Evolutionary conservation across 2,888 invertebrate species (phyloP).

Genomic region (Carcina quercana): DNA sequence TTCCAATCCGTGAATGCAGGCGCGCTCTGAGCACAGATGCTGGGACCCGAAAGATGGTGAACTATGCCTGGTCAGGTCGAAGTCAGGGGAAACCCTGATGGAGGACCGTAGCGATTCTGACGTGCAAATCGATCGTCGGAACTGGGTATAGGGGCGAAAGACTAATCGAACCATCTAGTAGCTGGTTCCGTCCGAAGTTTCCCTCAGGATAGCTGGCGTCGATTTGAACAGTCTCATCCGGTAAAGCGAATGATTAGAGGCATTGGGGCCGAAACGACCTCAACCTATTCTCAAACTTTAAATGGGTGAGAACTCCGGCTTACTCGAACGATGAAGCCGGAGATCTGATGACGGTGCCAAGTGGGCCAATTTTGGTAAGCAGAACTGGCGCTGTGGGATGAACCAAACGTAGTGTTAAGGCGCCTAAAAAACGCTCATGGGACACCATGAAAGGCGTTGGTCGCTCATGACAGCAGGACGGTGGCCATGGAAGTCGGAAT

Average conservation of each 20-base stretch:
- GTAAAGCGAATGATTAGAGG: conserved; percentile 86
- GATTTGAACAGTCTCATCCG: conserved; percentile 72
- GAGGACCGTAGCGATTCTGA: conserved; percentile 84
- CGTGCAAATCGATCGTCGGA: conserved; percentile 41
- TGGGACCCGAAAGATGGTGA: conserved; percentile 70
- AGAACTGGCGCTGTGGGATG: conserved; percentile 88
- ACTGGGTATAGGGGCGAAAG: conserved; percentile 76
- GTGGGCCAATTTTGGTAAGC: conserved; percentile 85
- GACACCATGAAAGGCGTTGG: conserved; percentile 1
- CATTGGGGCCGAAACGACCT: conserved; percentile 80
- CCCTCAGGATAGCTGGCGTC: conserved; percentile 81
- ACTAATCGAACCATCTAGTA: conserved; percentile 3
- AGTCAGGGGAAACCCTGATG: too few species aligned
- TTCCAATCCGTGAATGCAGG: conserved; percentile 52
- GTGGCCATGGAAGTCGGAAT: conserved; percentile 11
- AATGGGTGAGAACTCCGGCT: conserved; percentile 81
- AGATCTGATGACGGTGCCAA: conserved; percentile 74
- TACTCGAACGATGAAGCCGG: conserved; percentile 72
- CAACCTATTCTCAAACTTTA: conserved; percentile 86
- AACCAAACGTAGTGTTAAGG: conserved; percentile 83
- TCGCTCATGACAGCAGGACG: conserved; percentile 7
- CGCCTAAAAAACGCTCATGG: conserved; percentile 73
- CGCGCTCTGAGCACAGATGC: conserved; percentile 78
- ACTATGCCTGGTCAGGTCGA: too few species aligned
- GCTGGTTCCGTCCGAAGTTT: conserved; percentile 79